phyloP scores from a whole-genome alignment of 1,140 invertebrate genomes.

The Agraylea sexmaculata region DNA sequence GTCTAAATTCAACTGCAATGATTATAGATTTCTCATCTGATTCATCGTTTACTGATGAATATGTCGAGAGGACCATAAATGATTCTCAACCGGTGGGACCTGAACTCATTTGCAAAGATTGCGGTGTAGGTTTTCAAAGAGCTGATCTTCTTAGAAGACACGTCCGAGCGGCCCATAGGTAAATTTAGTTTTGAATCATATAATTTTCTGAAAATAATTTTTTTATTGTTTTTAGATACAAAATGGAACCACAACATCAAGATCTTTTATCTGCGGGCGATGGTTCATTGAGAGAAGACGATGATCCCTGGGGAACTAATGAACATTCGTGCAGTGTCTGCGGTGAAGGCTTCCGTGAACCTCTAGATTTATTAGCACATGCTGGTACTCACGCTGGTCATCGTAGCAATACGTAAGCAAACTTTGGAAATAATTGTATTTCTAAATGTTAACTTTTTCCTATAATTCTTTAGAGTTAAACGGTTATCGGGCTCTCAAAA shows the following conservation, averaged over 20 bases:
- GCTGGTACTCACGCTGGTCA: constrained; percentile 58
- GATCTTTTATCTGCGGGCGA: constrained; percentile 22
- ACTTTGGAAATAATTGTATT: constrained; percentile 3
- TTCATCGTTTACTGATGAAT: constrained; percentile 35
- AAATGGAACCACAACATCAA: constrained; percentile 10
- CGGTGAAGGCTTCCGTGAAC: constrained; percentile 61
- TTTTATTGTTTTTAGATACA: constrained; percentile 9
- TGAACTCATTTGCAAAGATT: constrained; percentile 62
- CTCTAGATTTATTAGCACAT: constrained; percentile 60
- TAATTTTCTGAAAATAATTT: neutral
- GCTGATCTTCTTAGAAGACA: constrained; percentile 61
- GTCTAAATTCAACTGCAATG: too few relatives aligned
- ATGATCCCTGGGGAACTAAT: constrained; percentile 6
- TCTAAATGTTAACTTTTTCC: neutral
- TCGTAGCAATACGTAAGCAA: constrained; percentile 37
- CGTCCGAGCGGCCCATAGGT: constrained; percentile 38
- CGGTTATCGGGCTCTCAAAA: constrained; percentile 56
- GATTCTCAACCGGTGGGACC: constrained; percentile 27
- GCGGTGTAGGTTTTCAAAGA: constrained; percentile 62
- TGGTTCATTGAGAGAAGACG: constrained; percentile 22
- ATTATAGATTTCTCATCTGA: constrained; percentile 31
- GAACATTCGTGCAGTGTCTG: constrained; percentile 59
- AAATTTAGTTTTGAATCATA: constrained; percentile 6
- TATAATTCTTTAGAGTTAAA: constrained; percentile 29
- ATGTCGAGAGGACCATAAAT: constrained; percentile 43